A percentile compares a stretch with the other conserved stretches of the same genome.
Evolutionary conservation across 2,888 invertebrate species (phyloP).

Genomic region (Lumbricus terrestris): DNA sequence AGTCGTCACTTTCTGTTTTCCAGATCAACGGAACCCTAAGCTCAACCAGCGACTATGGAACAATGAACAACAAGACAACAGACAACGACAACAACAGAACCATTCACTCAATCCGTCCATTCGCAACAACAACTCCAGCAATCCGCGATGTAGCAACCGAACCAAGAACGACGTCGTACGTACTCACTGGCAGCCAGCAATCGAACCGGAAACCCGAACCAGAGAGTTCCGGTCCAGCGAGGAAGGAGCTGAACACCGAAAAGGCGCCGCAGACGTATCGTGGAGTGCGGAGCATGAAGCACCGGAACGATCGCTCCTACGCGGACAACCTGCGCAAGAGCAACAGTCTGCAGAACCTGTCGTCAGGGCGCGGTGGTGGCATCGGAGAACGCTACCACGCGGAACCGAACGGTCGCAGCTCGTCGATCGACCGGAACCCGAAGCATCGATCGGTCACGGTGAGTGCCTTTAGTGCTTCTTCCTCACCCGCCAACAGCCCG

Average conservation of each 20-base stretch:
- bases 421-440: slow-evolving; percentile 6
- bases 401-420: neutral
- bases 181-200: neutral
- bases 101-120: neutral
- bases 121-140: neutral
- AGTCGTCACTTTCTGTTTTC: neutral
- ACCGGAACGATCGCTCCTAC: slow-evolving; percentile 51
- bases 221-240: neutral
- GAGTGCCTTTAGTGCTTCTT: neutral
- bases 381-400: neutral
- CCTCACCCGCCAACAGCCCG: neutral
- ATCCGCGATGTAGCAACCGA: neutral
- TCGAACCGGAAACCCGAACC: neutral
- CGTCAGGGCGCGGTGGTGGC: neutral
- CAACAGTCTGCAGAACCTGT: slow-evolving; percentile 53
- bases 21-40: neutral
- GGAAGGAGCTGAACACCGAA: neutral
- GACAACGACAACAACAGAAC: neutral
- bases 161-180: neutral
- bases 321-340: slow-evolving; percentile 54
- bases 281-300: slow-evolving; percentile 55
- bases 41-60: neutral
- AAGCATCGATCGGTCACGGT: neutral
- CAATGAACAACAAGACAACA: neutral
- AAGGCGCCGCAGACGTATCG: slow-evolving; percentile 44